Evolutionary conservation across 2,888 invertebrate genomes (phyloP), one percentile per base, ranked within the genome.

Genomic region (Cynaeus angustus): DNA sequence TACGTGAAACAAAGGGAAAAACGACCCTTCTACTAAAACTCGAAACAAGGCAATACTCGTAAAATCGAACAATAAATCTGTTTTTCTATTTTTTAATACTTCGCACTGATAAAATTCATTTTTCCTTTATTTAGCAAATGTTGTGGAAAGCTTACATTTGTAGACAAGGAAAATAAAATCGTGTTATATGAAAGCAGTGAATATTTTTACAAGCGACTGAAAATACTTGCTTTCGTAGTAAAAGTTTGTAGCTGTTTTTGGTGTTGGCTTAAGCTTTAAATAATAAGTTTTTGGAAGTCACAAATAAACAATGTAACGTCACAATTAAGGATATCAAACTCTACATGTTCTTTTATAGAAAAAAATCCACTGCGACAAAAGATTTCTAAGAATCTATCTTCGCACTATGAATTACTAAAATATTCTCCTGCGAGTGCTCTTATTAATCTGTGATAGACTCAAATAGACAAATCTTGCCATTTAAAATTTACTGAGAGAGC

Each of bases 1-100:
- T 59, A 59, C 59, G 59, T 59, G 59, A 46, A 59, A n/a, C 46
- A 46, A 33, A 46, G 45, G 46, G 21, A 59, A 59, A 43, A 28
- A 37, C 46, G 46, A 45, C 59, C 59, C 46, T 43, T 43, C 46
- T 59, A 59, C 33, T 59, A 59, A 59, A 59, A 59, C 59, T 33
- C 46, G 59, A 46, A 59, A 59, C 59, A 59, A 59, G 6, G 46
- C 59, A 59, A 59, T 59, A n/a, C 59, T 46, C 59, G 30, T 59
- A 48, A 61, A 61, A 61, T 61, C 26, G 13, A 61, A 12, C 48
- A 48, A 61, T 61, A 61, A 61, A 61, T 61, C 61, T 61, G 61
- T 50, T 61, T 61, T 61, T 46, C 45, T 61, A 61, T 61, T 61
- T 61, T 59, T 61, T 61, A 61, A 61, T 61, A 61, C 61, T 14